Evolutionary conservation across 2,888 invertebrate species (phyloP), one percentile per base, ranked within the genome.

Genomic region (Quadroppia sp.): DNA sequence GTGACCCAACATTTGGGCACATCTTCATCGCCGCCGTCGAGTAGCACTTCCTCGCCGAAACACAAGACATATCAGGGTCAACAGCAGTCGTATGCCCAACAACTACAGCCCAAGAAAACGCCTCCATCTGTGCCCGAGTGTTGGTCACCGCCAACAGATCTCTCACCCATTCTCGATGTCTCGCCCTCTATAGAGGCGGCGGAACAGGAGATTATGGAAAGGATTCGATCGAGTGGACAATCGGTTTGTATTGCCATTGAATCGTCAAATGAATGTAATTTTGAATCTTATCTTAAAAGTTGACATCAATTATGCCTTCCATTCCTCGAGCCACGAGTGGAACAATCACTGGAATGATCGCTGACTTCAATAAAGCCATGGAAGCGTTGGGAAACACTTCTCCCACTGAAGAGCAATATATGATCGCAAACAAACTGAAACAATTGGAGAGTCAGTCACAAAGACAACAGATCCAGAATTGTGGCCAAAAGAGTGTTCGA

Each of bases 141-240:
- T 77, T 84, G 83, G 83, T 83, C 83, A 0, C 83, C 83, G 2
- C 82, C 83, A 9, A 74, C 74, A 25, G 84, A 84, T 73, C 79
- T 84, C 3, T 84, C 83, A 1, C 84, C 84, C 1, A 84, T 84
- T 45, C 71, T 83, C 40, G 83, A 84, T 77, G 83, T 83, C 3
- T 83, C 83, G 0, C 83, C 83, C 0, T 82, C 83, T 0, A 77
- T 83, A 25, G 83, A 83, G 75, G 81, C 82, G 40, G 82, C 82
- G 0, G 83, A 83, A 74, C 79, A 79, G 73, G 77, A 78, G 59
- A 71, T 77, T 17, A 77, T 78, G 76, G 77, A 78, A 69, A 75
- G 74, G 71, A 67, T 67, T 42, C 40, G 42, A 23, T 23, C 67
- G 7, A 67, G 42, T 20, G 67, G 42, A 42, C 36, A 67, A 42